Percentiles rank a stretch among this genome's conserved stretches.
phyloP scores from a whole-genome alignment of 2,113 vertebrate species.

The Passer domesticus region DNA sequence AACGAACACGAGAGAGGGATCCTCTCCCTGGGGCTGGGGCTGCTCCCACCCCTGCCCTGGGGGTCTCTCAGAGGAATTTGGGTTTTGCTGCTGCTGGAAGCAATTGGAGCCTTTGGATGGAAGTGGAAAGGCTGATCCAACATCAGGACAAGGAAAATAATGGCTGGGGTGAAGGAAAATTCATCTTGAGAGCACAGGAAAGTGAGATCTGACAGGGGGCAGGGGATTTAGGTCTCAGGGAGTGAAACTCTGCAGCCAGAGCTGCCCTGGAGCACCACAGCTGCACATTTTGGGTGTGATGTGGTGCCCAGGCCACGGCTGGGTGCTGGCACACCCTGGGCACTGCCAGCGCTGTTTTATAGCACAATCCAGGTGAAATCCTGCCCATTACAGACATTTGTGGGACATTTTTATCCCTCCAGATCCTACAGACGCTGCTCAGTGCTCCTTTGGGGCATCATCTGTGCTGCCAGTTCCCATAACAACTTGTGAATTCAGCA shows the following conservation, averaged over 20 bases:
- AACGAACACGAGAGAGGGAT: not conserved
- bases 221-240: fast-evolving
- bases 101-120: not conserved
- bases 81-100: not conserved
- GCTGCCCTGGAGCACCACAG: not conserved
- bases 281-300: not conserved
- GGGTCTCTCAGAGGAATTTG: fast-evolving
- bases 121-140: not conserved
- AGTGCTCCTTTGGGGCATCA: constrained; percentile 40
- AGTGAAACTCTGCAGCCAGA: not conserved
- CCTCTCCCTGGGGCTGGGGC: not conserved
- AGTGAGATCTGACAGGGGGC: not conserved
- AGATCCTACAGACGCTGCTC: not conserved
- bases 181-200: fast-evolving
- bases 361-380: not conserved
- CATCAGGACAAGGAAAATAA: fast-evolving
- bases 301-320: not conserved
- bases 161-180: not conserved
- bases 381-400: not conserved
- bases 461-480: constrained; percentile 60
- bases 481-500: constrained; percentile 60
- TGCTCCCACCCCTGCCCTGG: not conserved
- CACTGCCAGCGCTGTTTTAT: fast-evolving
- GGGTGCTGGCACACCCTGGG: not conserved
- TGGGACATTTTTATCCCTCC: not conserved